Base-by-base conservation (phyloP, 2,888 invertebrate species). In the Schizotus pectinicornis region DNA sequence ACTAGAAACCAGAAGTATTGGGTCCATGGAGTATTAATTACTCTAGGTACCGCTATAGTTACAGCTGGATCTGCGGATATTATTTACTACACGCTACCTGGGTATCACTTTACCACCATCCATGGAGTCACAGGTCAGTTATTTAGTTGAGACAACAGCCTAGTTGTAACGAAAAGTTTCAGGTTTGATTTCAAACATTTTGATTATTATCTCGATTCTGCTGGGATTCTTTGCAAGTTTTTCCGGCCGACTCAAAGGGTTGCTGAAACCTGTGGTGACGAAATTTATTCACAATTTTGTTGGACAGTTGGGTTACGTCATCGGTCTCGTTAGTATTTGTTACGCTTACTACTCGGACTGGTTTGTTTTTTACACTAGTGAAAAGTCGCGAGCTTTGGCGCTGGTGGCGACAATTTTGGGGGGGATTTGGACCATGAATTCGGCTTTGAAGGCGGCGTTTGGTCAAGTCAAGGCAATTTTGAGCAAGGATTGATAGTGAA, bases 221-320 rank as follows among this genome's bases (percentile, higher is more conserved):
- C 5, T 22, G 22, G 22, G 22, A 22, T 22, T 22, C 2, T 22
- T 22, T 22, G 22, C 22, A 22, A 22, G 22, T 22, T 22, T 22
- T 5, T 22, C 22, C 22, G 5, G 5, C 2, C 2, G 22, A 2
- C 22, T 22, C 22, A 2, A 22, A 22, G 5, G 5, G 5, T 22
- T 22, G 22, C 2, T 22, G 22, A 22, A 22, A 22, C 22, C 22
- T 69, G 56, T 67, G 66, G 12, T 2, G 22, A 22, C 22, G 5
- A 76, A 77, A 66, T 61, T 76, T 3, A 43, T 68, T 1, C 79
- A 79, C 60, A 77, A 79, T 52, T 36, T 71, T 36, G 31, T 74
- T 7, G 78, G 78, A 6, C 62, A 75, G 3, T 30, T 71, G n/a
- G 72, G 73, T 12, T 77, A 73, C 42, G 65, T 69, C 7, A 65